Evolutionary conservation across 1,140 invertebrate species (phyloP).

Genomic region (Chelonus insularis): DNA sequence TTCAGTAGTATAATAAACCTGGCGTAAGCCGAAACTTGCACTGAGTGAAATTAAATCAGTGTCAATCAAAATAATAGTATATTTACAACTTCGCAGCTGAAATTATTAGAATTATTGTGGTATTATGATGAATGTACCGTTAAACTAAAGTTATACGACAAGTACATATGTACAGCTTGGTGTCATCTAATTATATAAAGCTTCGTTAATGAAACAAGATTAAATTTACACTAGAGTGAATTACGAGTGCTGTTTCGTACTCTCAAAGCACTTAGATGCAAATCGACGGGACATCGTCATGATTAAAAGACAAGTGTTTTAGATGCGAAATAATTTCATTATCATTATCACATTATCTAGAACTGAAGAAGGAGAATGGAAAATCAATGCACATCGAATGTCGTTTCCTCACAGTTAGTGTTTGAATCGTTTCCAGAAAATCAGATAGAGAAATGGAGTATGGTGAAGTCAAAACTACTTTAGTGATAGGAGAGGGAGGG

Average conservation of each 20-base stretch:
- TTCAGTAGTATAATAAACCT: no score
- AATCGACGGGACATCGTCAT: not conserved
- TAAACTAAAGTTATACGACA: not conserved
- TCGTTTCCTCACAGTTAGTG: not conserved
- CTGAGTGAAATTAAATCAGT: no score
- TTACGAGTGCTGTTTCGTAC: not conserved
- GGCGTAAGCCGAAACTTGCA: no score
- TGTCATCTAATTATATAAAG: not conserved
- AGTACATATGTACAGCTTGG: not conserved
- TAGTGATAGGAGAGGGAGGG: not conserved
- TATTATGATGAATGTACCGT: not conserved
- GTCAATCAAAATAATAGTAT: no score
- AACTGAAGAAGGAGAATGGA: not conserved
- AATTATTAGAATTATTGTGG: not conserved
- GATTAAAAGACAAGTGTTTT: not conserved
- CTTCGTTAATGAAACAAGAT: conserved; percentile 3
- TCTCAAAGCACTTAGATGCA: not conserved
- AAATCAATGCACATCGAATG: not conserved
- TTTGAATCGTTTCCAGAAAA: conserved; percentile 17
- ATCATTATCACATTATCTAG: not conserved
- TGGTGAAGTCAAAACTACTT: not conserved
- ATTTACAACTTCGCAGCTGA: no score
- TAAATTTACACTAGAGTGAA: not conserved
- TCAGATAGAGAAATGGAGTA: not conserved
- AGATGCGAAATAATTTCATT: conserved; percentile 3